Percentiles rank a stretch among this genome's conserved stretches.
Conservation (phyloP, 1,140 invertebrate species). For the Phortica variegata region DNA sequence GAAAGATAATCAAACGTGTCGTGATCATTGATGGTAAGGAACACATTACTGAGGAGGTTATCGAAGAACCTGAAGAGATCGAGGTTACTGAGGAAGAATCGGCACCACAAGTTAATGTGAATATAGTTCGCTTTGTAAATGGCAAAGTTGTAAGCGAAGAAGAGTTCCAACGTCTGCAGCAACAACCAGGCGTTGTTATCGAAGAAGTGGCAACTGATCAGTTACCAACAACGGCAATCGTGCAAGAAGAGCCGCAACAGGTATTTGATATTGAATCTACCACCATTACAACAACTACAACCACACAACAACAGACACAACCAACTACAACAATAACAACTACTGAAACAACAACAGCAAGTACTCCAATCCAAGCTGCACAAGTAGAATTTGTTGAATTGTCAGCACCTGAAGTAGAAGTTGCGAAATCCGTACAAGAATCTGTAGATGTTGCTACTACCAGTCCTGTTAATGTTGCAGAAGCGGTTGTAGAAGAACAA, state of each 20-base stretch:
- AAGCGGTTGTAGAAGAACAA: conserved; percentile 27
- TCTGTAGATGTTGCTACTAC: conserved; percentile 43
- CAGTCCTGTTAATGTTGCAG: conserved; percentile 52
- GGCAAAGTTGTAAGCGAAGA: conserved; percentile 59
- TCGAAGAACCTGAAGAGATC: conserved; percentile 80
- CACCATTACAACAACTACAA: conserved; percentile 39
- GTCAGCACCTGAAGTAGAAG: conserved; percentile 52
- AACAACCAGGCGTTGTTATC: conserved; percentile 44
- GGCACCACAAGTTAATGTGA: conserved; percentile 72
- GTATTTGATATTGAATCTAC: conserved; percentile 56
- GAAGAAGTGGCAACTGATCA: conserved; percentile 50
- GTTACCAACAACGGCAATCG: conserved; percentile 16
- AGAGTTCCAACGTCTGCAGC: conserved; percentile 53
- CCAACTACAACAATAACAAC: conserved; percentile 32
- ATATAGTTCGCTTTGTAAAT: conserved; percentile 65
- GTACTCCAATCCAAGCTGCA: conserved; percentile 28
- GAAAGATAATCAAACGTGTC: conserved; percentile 71
- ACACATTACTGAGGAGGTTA: conserved; percentile 75
- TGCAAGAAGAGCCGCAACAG: conserved; percentile 43
- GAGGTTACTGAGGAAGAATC: conserved; percentile 73
- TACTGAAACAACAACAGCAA: conserved; percentile 36
- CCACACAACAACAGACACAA: conserved; percentile 32
- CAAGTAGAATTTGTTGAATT: conserved; percentile 49
- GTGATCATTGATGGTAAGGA: conserved; percentile 81
- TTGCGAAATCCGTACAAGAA: conserved; percentile 33